Evolutionary conservation across 2,888 invertebrate species (phyloP).

Genomic region (Capitulum mitella): DNA sequence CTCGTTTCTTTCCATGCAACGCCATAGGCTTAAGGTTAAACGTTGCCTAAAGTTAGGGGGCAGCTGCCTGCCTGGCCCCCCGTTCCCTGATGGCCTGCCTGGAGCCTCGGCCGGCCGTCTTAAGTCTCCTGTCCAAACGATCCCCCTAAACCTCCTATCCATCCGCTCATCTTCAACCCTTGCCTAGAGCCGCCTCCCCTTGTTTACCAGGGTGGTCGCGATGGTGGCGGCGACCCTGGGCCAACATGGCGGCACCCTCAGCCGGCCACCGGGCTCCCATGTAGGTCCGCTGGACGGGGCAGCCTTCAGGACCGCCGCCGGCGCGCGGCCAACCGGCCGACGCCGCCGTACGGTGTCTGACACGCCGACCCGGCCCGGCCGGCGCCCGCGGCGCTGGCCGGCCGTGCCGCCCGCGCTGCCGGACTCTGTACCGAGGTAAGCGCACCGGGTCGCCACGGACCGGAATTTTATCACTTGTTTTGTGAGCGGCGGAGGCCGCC

Average conservation of each 20-base stretch:
- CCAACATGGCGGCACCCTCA: too few species aligned
- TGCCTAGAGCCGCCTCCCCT: not conserved
- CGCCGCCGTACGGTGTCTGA: not conserved
- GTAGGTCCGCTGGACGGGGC: too few species aligned
- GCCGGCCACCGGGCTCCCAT: too few species aligned
- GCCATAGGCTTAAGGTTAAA: too few species aligned
- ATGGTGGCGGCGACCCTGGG: not conserved
- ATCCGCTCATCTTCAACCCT: not conserved
- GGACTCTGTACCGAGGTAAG: not conserved
- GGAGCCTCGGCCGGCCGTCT: too few species aligned
- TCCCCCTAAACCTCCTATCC: too few species aligned
- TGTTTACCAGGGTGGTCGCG: not conserved
- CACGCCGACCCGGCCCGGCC: not conserved
- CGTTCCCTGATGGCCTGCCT: too few species aligned
- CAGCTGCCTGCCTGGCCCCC: too few species aligned
- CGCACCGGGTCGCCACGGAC: not conserved
- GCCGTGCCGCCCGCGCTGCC: not conserved
- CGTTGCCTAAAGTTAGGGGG: too few species aligned
- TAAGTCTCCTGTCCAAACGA: too few species aligned
- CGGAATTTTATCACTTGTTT: conserved; percentile 11
- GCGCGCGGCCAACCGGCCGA: not conserved
- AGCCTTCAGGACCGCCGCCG: not conserved
- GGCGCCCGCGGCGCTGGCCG: not conserved
- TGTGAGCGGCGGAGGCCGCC: not conserved
- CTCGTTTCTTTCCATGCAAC: too few species aligned